These are phyloP conservation scores for Chironex yamaguchii DNA, from an alignment of 30 jellyfish, hydroid and myxozoan species.

Conservation along the genomic window DNA sequence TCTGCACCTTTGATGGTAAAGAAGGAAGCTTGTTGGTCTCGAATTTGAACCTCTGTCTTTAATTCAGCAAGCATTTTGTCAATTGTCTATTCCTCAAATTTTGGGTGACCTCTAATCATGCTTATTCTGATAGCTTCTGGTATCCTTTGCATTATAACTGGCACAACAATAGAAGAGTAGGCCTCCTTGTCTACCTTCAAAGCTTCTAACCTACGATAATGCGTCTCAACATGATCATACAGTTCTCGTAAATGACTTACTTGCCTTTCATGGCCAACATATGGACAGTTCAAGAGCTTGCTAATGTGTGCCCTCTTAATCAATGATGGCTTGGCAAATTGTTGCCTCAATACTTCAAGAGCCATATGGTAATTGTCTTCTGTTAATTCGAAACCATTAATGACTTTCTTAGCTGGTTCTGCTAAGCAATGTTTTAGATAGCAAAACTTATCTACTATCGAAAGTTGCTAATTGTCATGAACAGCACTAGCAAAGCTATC, in stretches of 20 bases:
- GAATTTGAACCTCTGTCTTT: not conserved
- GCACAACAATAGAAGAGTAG: constrained; percentile 3
- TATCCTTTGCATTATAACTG: constrained; percentile 15
- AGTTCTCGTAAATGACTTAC: too few species aligned
- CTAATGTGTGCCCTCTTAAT: not conserved
- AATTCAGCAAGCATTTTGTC: not conserved
- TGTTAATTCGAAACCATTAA: too few species aligned
- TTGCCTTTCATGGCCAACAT: too few species aligned
- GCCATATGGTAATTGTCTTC: not conserved
- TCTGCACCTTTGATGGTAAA: too few species aligned
- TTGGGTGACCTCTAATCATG: not conserved
- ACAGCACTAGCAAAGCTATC: not conserved
- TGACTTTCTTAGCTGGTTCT: too few species aligned
- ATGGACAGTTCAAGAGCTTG: too few species aligned
- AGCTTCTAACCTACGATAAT: constrained; percentile 21
- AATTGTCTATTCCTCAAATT: not conserved
- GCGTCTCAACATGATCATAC: too few species aligned
- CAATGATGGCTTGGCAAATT: too few species aligned
- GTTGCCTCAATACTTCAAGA: not conserved
- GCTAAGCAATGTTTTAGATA: too few species aligned
- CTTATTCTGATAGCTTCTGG: not conserved
- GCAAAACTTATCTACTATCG: too few species aligned
- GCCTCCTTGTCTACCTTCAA: not conserved
- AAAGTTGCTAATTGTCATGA: not conserved
- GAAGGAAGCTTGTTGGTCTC: not conserved